Base-by-base conservation (phyloP, 2,113 vertebrate species). In the Gorsachius goisagi region DNA sequence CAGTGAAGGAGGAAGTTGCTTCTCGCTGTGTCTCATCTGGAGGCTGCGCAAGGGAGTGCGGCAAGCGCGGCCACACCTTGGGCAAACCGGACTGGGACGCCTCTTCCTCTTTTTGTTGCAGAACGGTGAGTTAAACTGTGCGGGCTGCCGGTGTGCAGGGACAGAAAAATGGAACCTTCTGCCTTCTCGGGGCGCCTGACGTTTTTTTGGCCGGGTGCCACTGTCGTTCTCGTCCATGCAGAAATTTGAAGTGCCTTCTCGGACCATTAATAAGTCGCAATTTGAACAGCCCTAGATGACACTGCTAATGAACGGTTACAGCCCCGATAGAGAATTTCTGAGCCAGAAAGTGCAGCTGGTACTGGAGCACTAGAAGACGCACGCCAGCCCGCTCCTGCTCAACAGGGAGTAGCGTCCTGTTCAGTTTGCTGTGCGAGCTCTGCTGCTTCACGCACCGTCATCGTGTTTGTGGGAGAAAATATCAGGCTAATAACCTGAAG, bases 71-170 rank as follows among this genome's bases (percentile, higher is more conserved):
- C 64, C 77, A n/a, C 74, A 74, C 88, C 85, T 74, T 37, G 41
- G 35, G n/a, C 82, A 56, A 79, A 37, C 58, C 10, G 15, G 64
- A 18, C 64, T 56, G 2, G 4, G 45, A 24, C 0, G 0, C 64
- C 81, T 74, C 77, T 94, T 89, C 89, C 55, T 84, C 52, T 16
- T 37, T 12, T 9, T 45, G 16, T 17, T 37, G 50, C 35, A 41
- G 37, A 64, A 19, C 9, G 0, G 37, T 28, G 19, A 18, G 26
- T 66, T 41, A 27, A 53, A 27, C 30, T 5, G 11, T 15, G 8
- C 2, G 24, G 49, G 15, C 59, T 66, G 37, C 50, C 2, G 1
- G 28, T 3, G 35, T 2, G 1, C 41, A 50, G 41, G 32, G n/a
- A 41, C 49, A 21, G 45, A 39, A 35, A 21, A 53, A 11, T 12